Percentiles rank a stretch among this genome's conserved stretches.
phyloP scores from a whole-genome alignment of 2,888 invertebrate species.

The Papilio elwesi region DNA sequence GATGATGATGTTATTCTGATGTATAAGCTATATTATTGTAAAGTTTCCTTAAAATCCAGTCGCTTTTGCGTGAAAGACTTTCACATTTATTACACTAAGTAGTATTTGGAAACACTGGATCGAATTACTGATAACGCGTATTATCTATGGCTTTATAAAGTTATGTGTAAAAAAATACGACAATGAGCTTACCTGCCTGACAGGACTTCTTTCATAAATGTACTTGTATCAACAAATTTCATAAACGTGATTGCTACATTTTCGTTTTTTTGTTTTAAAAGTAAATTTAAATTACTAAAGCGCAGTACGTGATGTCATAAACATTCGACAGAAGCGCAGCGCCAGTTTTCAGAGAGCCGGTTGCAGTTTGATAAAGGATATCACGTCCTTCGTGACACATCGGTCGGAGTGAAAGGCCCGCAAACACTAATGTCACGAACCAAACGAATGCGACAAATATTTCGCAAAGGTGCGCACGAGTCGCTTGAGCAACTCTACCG shows the following conservation, averaged over 20 bases:
- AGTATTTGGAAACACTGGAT: too few relatives aligned
- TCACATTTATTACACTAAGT: too few relatives aligned
- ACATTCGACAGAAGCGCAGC: conserved; percentile 24
- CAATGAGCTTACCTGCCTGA: too few relatives aligned
- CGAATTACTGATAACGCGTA: too few relatives aligned
- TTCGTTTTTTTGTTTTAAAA: not conserved
- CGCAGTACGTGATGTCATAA: conserved; percentile 13
- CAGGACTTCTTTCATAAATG: too few relatives aligned
- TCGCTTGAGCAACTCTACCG: conserved; percentile 61
- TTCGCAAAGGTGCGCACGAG: conserved; percentile 73
- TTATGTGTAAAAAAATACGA: too few relatives aligned
- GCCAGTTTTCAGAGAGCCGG: conserved; percentile 12
- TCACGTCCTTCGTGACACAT: conserved; percentile 38
- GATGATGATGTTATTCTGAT: too few relatives aligned
- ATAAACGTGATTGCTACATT: not conserved
- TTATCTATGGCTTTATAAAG: too few relatives aligned
- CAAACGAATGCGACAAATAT: conserved; percentile 68
- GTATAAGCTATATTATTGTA: too few relatives aligned
- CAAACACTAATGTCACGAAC: conserved; percentile 70
- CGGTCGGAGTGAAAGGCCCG: conserved; percentile 69
- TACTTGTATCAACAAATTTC: too few relatives aligned
- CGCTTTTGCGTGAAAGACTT: too few relatives aligned
- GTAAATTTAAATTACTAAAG: not conserved
- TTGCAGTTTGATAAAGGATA: conserved; percentile 39
- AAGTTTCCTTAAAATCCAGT: too few relatives aligned